Evolutionary conservation across 2,888 invertebrate species (phyloP), one percentile per base, ranked within the genome.

Genomic region (Diaphora mendica): DNA sequence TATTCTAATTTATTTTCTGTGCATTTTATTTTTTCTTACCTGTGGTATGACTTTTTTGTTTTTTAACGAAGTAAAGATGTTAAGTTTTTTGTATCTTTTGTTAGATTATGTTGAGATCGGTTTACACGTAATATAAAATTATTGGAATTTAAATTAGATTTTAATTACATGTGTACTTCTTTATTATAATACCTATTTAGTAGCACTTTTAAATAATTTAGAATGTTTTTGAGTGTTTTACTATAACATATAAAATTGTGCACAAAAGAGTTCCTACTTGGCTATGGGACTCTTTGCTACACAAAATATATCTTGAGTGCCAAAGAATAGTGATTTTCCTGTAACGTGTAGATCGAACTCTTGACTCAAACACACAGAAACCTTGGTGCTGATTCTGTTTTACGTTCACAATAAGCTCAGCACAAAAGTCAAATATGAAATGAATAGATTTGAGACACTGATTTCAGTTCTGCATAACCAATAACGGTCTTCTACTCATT

Each of bases 21-120:
- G 93, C 93, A 93, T 92, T 93, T 93, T 92, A 89, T 89, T 88
- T 88, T 84, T 85, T 78, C 84, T 81, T 82, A 81, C 70, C 59
- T 68, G 55, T 77, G 74, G 75, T 77, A 77, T 78, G 66, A 68
- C 51, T 48, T 75, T 77, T 74, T 78, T 78, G 79, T 82, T 77
- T 75, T 70, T 69, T 69, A 76, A 79, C 77, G 70, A 83, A 82
- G 80, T 88, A 82, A 73, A 77, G 78, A 78, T 82, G 80, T 85
- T 82, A 82, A 79, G 80, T 80, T 82, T 84, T 73, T 69, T 71
- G 73, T 77, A 75, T 68, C 75, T 74, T 77, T 76, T 73, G 64
- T 77, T 81, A 78, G 69, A 64, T 74, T 75, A 72, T 68, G 64
- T 71, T 72, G 71, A 70, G 77, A 74, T 77, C 76, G 81, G 68